Evolutionary conservation across 2,888 invertebrate species (phyloP), one percentile per base, ranked within the genome.

Genomic region (Eupsilia transversa): DNA sequence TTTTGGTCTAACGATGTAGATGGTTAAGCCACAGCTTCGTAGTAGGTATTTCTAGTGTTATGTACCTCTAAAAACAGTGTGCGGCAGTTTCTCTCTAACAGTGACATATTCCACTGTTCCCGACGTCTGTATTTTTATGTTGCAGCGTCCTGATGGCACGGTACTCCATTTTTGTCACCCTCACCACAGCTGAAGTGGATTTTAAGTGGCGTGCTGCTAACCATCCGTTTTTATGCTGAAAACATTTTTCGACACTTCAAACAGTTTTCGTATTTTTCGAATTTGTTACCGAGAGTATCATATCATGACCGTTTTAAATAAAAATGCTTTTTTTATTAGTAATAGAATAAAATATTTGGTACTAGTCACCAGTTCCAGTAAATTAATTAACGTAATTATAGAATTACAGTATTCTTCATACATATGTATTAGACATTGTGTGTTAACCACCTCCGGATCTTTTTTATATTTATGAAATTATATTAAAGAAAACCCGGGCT

Each of bases 131-230:
- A 61, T 82, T 77, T 79, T 79, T 82, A 82, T 79, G 77, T 66
- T 66, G 65, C 82, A 60, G 41, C 49, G 23, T n/a, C 33, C 65
- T 82, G 77, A 82, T 80, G 71, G 78, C 83, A 54, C 79, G 83
- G 56, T 63, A 82, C 78, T 82, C 66, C 61, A 80, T 80, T 80
- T 71, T 67, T 66, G 83, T 82, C 83, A 80, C 71, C 57, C 79
- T 67, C 71, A 46, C 61, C 79, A 67, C 52, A 46, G 56, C 54
- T 80, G 79, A 80, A 82, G 79, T 66, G 66, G 61, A 54, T 63
- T 80, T 82, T 82, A 78, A 80, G 79, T 80, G 83, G 83, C 54
- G 43, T 71, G 66, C 79, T 71, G 83, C 79, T 82, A 82, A 82
- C 79, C 57, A 82, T 83, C 71, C 52, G 79, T 82, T 80, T 79